Evolutionary conservation across 2,797 vertebrate genomes (phyloP), one percentile per base, ranked within the genome.

Genomic region (Gambusia yucatana): DNA sequence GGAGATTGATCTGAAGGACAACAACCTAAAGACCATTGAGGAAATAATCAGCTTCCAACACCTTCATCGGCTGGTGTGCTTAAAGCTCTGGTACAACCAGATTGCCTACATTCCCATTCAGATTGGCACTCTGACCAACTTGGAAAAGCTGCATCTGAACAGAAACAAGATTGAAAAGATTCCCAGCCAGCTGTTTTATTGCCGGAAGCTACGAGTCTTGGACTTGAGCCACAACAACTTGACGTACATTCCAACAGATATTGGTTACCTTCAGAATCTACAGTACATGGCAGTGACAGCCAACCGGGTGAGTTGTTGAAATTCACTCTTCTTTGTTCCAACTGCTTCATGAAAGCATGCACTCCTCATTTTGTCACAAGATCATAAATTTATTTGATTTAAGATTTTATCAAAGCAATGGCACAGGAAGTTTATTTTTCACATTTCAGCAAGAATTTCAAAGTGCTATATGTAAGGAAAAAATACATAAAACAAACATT

Each of bases 11-110:
- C 92, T 99, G 80, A 99, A 99, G 91, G 98, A 99, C 95, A 99
- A 99, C 95, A 99, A 99, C 89, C 95, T 99, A 75, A 98, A 99
- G 94, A 99, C 98, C 82, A 98, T 99, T 0, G 98, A 99, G 88
- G 98, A 99, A 94, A 99, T 99, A 88, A 99, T 99, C 89, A 99
- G 98, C 94, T 99, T 99, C 94, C 98, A 99, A 94, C 98, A 99
- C 88, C 95, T 99, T 36, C 97, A 99, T 91, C 96, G 98, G 84
- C 97, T 99, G 82, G 97, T 97, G 86, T 99, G 98, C 96, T 97
- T 99, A 94, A 99, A 99, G 85, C 88, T 99, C 89, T 99, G 98
- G 98, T 99, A 99, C 92, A 99, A 99, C 95, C 98, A 99, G 94
- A 99, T 99, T 6, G 98, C 98, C 95, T 99, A 99, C 92, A 99